Evolutionary conservation across 1,140 invertebrate species (phyloP), one percentile per base, ranked within the genome.

Genomic region (Drosophila watanabei): DNA sequence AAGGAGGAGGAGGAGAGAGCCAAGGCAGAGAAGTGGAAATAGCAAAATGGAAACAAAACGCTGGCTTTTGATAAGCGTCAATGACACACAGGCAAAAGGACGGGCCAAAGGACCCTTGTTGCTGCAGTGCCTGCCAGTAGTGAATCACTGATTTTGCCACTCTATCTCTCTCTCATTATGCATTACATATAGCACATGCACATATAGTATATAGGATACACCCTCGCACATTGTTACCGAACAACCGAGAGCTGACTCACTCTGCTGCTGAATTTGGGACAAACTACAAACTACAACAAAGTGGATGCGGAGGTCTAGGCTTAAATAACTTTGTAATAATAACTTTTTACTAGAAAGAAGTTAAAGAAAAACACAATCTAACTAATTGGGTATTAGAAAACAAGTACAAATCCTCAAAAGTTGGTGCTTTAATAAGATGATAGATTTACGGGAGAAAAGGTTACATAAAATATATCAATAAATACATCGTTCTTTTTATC

Each of bases 51-150:
- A 45, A 43, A 76, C 72, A 76, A 76, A 76, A 76, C 72, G 39
- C 54, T 76, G 73, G 51, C 60, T 76, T 76, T 76, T 76, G 73
- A 76, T 76, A 76, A 76, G 73, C 52, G 72, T 66, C 75, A 68
- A 75, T 68, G 75, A 54, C 73, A 75, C 73, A 75, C 52, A 48
- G 51, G 39, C 59, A 14, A 43, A 57, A 43, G 24, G 62, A 33
- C 16, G 46, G 43, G 64, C 24, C 14, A 68, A 56, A 71, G 37
- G 28, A 64, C 62, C 57, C 57, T 65, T 32, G 57, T 28, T 61
- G 63, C 63, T 62, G 64, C 59, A 48, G 24, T 65, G 64, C 58
- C 20, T 8, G 58, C 32, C 64, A 37, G 58, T 62, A 37, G 58
- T 62, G 41, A 68, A 64, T 68, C 64, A 68, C 52, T 56, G 64